Percentiles rank a stretch among this genome's conserved stretches.
Evolutionary conservation across 1,140 invertebrate species (phyloP).

Genomic region (Listronotus oregonensis): DNA sequence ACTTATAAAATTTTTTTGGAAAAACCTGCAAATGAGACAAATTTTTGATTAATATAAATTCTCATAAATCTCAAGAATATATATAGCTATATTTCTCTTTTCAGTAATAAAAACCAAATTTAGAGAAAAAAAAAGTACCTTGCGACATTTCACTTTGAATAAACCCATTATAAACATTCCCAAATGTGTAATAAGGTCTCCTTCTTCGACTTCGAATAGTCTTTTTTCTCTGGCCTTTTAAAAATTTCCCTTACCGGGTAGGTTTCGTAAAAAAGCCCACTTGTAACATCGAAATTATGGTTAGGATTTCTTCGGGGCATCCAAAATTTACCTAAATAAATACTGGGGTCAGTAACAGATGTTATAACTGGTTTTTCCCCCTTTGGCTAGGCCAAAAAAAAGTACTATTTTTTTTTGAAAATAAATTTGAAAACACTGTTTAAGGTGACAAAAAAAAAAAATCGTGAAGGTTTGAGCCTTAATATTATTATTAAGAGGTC

Average conservation of each 20-base stretch:
- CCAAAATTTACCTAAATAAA: slow-evolving; percentile 71
- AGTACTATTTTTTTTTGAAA: no score
- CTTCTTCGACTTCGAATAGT: slow-evolving; percentile 90
- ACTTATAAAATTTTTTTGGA: slow-evolving; percentile 86
- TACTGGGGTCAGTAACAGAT: no score
- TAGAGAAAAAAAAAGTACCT: slow-evolving; percentile 36
- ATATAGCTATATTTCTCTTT: no score
- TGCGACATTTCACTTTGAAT: slow-evolving; percentile 70
- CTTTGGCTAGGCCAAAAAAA: no score
- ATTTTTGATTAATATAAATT: no score
- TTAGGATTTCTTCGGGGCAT: slow-evolving; percentile 87
- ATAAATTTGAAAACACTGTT: no score
- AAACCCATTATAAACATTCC: slow-evolving; percentile 89
- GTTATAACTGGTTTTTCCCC: no score
- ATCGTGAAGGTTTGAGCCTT: no score
- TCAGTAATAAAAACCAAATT: no score
- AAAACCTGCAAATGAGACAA: slow-evolving; percentile 62
- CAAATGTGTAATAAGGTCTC: slow-evolving; percentile 90
- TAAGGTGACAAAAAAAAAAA: no score
- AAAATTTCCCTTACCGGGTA: slow-evolving; percentile 66
- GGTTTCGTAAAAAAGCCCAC: slow-evolving; percentile 85
- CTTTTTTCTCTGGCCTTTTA: slow-evolving; percentile 71
- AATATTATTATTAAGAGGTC: no score
- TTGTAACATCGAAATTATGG: slow-evolving; percentile 90
- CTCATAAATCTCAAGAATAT: no score